Conservation (phyloP, 2,888 invertebrate species). For the Linyphia triangularis region DNA sequence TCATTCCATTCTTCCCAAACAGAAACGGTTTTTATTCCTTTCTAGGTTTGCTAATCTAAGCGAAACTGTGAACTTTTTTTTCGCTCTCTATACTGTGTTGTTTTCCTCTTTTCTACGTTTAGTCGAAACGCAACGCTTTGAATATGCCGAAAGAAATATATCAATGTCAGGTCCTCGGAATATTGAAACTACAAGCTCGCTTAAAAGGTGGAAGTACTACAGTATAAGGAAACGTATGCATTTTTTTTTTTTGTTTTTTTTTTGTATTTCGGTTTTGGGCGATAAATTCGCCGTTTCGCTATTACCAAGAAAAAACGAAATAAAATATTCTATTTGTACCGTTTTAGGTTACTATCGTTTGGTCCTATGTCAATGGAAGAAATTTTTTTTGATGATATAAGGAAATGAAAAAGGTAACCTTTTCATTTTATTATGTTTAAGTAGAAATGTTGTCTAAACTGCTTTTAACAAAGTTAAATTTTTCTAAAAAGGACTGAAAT, state of each 20-base stretch:
- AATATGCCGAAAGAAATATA: conserved; percentile 21
- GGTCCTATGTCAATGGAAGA: too few relatives aligned
- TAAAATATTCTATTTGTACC: background rate
- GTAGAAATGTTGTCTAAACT: too few relatives aligned
- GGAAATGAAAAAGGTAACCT: too few relatives aligned
- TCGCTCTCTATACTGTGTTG: background rate
- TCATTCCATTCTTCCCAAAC: background rate
- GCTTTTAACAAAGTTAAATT: too few relatives aligned
- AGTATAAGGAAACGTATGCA: background rate
- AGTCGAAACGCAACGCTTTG: conserved; percentile 17
- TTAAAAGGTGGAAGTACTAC: conserved; percentile 2
- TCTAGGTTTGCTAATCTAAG: conserved; percentile 10
- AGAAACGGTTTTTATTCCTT: background rate
- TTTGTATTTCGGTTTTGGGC: background rate
- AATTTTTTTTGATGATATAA: too few relatives aligned
- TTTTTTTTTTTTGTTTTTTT: background rate
- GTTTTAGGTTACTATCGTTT: too few relatives aligned
- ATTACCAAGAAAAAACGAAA: background rate
- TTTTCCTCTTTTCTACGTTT: background rate
- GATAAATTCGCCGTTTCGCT: conserved; percentile 23
- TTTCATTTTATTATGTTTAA: too few relatives aligned
- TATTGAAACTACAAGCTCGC: background rate
- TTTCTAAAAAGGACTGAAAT: too few relatives aligned
- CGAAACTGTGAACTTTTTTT: conserved; percentile 10
- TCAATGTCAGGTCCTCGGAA: conserved; percentile 17